Evolutionary conservation across 2,888 invertebrate species (phyloP).

Genomic region (Cosmopolites sordidus): DNA sequence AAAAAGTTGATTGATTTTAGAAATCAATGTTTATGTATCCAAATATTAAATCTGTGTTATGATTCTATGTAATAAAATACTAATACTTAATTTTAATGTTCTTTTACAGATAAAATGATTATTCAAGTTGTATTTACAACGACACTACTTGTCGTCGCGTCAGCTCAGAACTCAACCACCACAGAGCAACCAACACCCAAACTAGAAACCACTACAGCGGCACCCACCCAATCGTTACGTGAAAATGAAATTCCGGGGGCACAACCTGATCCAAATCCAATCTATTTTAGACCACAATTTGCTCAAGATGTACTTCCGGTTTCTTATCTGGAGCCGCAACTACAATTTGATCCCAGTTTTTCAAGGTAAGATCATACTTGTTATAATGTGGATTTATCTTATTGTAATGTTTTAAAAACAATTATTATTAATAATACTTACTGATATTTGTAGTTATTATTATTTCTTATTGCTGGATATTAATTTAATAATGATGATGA

Average conservation of each 20-base stretch:
- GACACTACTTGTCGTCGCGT: neutral
- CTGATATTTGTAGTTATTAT: too few relatives aligned
- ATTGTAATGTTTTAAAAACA: too few relatives aligned
- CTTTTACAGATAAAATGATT: too few relatives aligned
- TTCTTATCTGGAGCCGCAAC: neutral
- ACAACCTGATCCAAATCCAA: slow-evolving; percentile 1
- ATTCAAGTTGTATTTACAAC: neutral
- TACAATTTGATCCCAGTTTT: neutral
- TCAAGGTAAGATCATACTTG: neutral
- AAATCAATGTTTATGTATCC: too few relatives aligned
- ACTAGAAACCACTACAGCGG: neutral
- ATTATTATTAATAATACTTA: too few relatives aligned
- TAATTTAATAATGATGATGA: too few relatives aligned
- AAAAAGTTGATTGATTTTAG: too few relatives aligned
- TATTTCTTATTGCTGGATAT: too few relatives aligned
- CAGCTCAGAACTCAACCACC: neutral
- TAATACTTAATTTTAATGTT: too few relatives aligned
- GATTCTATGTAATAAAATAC: too few relatives aligned
- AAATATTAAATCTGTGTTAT: too few relatives aligned
- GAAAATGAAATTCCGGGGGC: slow-evolving; percentile 1
- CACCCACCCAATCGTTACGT: neutral
- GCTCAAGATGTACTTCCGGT: neutral
- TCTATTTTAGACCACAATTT: slow-evolving; percentile 5
- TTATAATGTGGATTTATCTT: too few relatives aligned
- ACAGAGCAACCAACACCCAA: neutral